These are phyloP conservation scores for Phorcus lineatus DNA, from an alignment of 2,888 invertebrate genomes.

Conservation along the genomic window DNA sequence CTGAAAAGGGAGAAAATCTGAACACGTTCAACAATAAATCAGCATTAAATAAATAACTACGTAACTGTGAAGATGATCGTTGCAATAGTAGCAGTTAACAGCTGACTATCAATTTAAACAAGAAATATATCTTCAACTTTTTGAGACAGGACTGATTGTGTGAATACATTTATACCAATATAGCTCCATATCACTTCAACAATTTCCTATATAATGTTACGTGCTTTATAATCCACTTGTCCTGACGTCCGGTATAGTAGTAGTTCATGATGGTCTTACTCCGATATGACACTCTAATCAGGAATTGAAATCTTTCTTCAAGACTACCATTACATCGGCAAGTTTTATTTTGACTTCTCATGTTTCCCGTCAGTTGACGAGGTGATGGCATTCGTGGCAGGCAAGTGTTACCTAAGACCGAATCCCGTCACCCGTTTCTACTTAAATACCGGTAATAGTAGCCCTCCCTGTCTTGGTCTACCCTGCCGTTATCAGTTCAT, in stretches of 20 bases:
- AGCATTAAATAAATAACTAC: too few relatives aligned
- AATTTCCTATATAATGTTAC: neutral
- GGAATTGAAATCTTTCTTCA: neutral
- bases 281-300: neutral
- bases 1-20: too few relatives aligned
- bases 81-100: too few relatives aligned
- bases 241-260: neutral
- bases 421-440: neutral
- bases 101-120: too few relatives aligned
- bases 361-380: neutral
- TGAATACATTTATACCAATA: too few relatives aligned
- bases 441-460: neutral
- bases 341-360: conserved; percentile 11
- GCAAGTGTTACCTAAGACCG: neutral
- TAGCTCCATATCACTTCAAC: too few relatives aligned
- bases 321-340: neutral
- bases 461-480: too few relatives aligned
- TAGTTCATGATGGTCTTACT: neutral
- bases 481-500: too few relatives aligned
- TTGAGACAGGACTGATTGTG: too few relatives aligned
- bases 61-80: too few relatives aligned
- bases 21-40: too few relatives aligned
- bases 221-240: neutral
- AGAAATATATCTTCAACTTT: too few relatives aligned
- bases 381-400: conserved; percentile 1